Conservation (phyloP, 1,140 invertebrate genomes). For the Papilio aristodemus region DNA sequence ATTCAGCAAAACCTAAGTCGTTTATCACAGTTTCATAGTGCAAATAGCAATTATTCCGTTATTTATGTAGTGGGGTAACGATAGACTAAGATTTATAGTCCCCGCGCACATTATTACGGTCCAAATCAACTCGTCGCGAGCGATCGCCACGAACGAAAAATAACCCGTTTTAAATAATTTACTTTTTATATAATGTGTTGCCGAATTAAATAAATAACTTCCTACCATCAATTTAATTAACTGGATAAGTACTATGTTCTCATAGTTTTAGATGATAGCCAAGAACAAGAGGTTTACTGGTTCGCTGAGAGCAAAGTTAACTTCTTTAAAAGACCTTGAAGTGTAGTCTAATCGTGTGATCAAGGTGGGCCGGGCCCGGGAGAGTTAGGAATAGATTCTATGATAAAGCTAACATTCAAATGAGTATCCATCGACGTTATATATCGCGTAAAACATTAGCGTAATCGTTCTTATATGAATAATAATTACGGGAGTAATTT, state of each 20-base stretch:
- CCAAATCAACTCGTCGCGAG: slow-evolving; percentile 27
- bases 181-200: background rate
- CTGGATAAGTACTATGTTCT: no score
- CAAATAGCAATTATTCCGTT: slow-evolving; percentile 65
- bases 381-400: background rate
- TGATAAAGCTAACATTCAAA: slow-evolving; percentile 25
- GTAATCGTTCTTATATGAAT: slow-evolving; percentile 36
- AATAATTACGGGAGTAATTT: slow-evolving; percentile 40
- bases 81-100: slow-evolving; percentile 51
- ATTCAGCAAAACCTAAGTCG: slow-evolving; percentile 45
- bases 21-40: slow-evolving; percentile 46
- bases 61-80: slow-evolving; percentile 65
- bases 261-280: no score
- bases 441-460: slow-evolving; percentile 22
- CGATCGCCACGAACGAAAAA: slow-evolving; percentile 30
- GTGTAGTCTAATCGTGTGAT: no score
- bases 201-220: no score
- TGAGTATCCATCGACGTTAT: slow-evolving; percentile 19
- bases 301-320: no score
- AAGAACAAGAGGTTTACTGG: no score
- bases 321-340: no score
- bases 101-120: slow-evolving; percentile 46
- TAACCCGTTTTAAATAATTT: slow-evolving; percentile 12
- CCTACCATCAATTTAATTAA: no score
- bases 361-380: background rate